A percentile compares a stretch with the other conserved stretches of the same genome.
phyloP scores from a whole-genome alignment of 2,888 invertebrate genomes.

The Gastracanthus pulcherrimus region DNA sequence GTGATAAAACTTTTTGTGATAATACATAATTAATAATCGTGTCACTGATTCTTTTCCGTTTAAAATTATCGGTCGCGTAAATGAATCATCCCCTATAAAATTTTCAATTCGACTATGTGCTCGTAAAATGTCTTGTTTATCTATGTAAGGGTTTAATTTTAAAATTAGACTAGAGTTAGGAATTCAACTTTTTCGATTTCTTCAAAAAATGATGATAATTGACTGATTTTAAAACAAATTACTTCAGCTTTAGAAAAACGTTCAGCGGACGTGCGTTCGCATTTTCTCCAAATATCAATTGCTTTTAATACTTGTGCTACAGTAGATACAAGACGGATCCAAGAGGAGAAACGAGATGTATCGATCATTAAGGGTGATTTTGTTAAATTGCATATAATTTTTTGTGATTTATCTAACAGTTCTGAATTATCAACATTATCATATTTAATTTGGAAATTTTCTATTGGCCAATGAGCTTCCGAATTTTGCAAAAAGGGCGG shows the following conservation, averaged over 20 bases:
- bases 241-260: too few species aligned
- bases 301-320: background rate
- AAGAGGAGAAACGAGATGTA: background rate
- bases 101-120: background rate
- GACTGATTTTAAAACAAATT: too few species aligned
- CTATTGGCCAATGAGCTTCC: background rate
- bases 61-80: conserved; percentile 35
- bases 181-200: background rate
- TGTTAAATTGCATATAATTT: background rate
- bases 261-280: background rate
- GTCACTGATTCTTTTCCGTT: conserved; percentile 27
- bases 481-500: background rate
- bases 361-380: background rate
- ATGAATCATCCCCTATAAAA: background rate
- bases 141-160: background rate
- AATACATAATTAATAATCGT: conserved; percentile 24
- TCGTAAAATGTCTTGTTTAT: background rate
- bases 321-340: background rate
- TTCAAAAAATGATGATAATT: background rate
- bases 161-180: background rate
- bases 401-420: background rate
- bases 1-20: conserved; percentile 40
- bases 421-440: background rate
- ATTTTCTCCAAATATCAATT: background rate
- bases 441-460: background rate